Evolutionary conservation across 2,888 invertebrate genomes (phyloP), one percentile per base, ranked within the genome.

Genomic region (Cantharis rustica): DNA sequence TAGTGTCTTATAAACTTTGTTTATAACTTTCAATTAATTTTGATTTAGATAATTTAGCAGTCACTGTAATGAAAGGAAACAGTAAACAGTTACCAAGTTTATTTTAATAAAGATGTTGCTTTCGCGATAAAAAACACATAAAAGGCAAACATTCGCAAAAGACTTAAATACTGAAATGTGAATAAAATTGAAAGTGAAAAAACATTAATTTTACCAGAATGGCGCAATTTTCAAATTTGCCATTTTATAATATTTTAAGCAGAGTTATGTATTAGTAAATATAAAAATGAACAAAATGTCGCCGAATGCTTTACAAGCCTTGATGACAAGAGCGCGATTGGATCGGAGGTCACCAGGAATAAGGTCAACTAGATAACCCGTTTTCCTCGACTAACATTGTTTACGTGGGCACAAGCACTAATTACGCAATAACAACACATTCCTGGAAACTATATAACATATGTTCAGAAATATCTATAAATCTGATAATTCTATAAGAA

Each of bases 361-460:
- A 87, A 87, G 87, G 87, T 87, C 87, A 87, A 82, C 84, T 83
- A 84, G 83, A 83, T 85, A 86, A 87, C 86, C 86, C 85, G 87
- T 86, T 87, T 87, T 87, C 87, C 87, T 87, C 87, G 87, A 84
- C 84, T 82, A 83, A 85, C 85, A 87, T 87, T 87, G 87, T 87
- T 87, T 86, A 86, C 86, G 86, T 86, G 86, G 85, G 86, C 85
- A 81, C 77, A 78, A 76, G 78, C 77, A 82, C 82, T 83, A 84
- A 83, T 85, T 85, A 84, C 85, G 86, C 85, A 86, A 86, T 83
- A 79, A 76, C 80, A 78, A 80, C 80, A 84, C 85, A 85, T 85
- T 85, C 85, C 84, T 83, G 82, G 82, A 83, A 83, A 83, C 81
- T 81, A 81, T 79, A 77, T 76, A 75, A 77, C 75, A 75, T 68